These are phyloP conservation scores for Trematocara caparti DNA, from an alignment of 2,797 vertebrate genomes.

Conservation along the genomic window DNA sequence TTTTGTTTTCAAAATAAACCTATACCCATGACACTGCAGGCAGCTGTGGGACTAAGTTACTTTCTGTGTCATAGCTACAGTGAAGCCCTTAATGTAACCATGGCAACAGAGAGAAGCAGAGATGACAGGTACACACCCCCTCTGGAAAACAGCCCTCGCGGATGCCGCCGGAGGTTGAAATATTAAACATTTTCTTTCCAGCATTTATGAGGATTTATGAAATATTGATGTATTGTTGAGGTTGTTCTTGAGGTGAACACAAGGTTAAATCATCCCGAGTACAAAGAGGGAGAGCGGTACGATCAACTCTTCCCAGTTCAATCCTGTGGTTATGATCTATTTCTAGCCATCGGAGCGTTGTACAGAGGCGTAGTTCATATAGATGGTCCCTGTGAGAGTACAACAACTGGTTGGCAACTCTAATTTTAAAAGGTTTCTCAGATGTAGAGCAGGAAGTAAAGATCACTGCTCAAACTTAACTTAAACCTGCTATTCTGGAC, in stretches of 20 bases:
- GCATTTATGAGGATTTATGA: constrained; percentile 23
- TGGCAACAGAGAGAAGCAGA: constrained; percentile 36
- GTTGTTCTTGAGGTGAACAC: neutral
- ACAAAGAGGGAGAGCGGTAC: neutral
- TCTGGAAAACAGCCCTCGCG: constrained; percentile 9
- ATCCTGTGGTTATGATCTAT: neutral
- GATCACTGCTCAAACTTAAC: neutral
- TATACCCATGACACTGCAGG: neutral
- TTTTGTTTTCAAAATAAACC: constrained; percentile 26
- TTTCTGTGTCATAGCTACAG: constrained; percentile 41
- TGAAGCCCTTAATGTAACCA: constrained; percentile 51
- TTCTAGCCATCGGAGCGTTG: neutral
- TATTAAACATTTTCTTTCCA: constrained; percentile 19
- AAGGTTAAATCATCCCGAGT: neutral
- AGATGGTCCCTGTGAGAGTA: neutral
- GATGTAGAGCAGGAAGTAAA: neutral
- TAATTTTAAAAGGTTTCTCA: neutral
- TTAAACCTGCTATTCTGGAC: neutral
- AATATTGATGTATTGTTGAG: constrained; percentile 34
- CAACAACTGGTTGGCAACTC: neutral
- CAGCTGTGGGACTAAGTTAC: constrained; percentile 17
- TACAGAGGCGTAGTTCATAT: neutral
- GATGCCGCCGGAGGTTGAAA: constrained; percentile 25
- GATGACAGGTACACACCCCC: constrained; percentile 24
- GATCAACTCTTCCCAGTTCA: neutral